phyloP scores from a whole-genome alignment of 2,888 invertebrate species.

The Scaptomyza cyrtandrae region DNA sequence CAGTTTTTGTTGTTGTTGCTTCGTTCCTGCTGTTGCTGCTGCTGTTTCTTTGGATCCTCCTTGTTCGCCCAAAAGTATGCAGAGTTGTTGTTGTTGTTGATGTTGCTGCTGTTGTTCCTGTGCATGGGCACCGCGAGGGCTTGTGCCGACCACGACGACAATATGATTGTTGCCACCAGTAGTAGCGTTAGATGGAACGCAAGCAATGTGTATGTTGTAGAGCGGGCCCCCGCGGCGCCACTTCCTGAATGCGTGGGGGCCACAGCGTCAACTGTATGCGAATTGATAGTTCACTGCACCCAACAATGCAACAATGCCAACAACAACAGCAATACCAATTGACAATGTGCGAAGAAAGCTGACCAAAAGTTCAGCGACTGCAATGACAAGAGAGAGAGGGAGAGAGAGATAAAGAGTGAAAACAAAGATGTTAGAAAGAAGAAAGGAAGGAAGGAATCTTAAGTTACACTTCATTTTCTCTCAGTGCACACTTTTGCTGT shows the following conservation, averaged over 20 bases:
- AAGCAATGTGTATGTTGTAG: constrained; percentile 66
- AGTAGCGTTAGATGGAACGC: constrained; percentile 78
- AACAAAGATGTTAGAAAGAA: neutral
- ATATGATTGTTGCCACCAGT: constrained; percentile 67
- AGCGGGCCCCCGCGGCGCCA: constrained; percentile 85
- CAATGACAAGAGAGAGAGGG: constrained; percentile 7
- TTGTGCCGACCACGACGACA: constrained; percentile 74
- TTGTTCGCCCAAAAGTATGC: constrained; percentile 58
- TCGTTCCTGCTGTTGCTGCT: constrained; percentile 14
- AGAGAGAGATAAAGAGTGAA: neutral
- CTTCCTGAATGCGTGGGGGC: constrained; percentile 84
- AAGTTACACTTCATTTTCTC: constrained; percentile 33
- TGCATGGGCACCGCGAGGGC: constrained; percentile 84
- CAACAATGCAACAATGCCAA: constrained; percentile 13
- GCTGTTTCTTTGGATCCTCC: constrained; percentile 4
- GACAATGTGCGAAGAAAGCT: constrained; percentile 8
- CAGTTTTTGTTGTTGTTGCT: constrained; percentile 31
- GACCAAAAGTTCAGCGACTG: constrained; percentile 29
- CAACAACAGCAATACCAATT: constrained; percentile 18
- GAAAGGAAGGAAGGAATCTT: too few relatives aligned
- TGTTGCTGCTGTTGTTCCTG: constrained; percentile 31
- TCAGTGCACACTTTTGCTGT: constrained; percentile 59
- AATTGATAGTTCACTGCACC: constrained; percentile 73
- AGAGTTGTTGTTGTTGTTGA: constrained; percentile 31
- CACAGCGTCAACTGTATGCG: constrained; percentile 82